Base-by-base conservation (phyloP, 2,888 invertebrate genomes). In the Apamea crenata region DNA sequence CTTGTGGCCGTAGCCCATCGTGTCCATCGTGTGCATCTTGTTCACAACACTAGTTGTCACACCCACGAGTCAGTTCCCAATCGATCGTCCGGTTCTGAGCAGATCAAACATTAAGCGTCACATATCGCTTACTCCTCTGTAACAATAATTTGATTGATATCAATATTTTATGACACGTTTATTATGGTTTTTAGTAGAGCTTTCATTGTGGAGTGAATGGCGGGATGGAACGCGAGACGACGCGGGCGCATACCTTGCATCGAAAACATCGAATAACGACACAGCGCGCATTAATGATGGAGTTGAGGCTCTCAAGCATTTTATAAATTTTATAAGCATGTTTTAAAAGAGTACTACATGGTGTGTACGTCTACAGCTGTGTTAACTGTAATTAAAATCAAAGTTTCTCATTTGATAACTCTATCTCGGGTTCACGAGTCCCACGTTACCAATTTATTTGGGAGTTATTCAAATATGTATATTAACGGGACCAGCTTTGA, bases 1-100 rank as follows among this genome's bases (percentile, higher is more conserved):
- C 94, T 97, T 97, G 94, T 97, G 97, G 92, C 97, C 96, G 91
- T 97, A 97, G 93, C 97, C 97, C 97, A 97, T 97, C 68, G 97
- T 97, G 92, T 97, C 97, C 97, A 97, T 97, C 56, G 97, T 97
- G 86, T 96, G 96, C 97, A 97, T 97, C 83, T 84, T 93, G 89
- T 87, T 69, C 82, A 83, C 87, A 79, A 84, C 85, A 87, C 90
- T 90, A 90, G 86, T 87, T 87, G 88, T 90, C 91, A 88, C 92
- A 87, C 73, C 78, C 82, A 87, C 91, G 61, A 83, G 66, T 81
- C 75, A 75, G 71, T 84, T 74, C 79, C 74, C 69, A 68, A 74
- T 80, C 77, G 66, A 69, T 80, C 81, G 83, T 79, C 82, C 72
- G 77, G 32, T 82, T 70, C 66, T 73, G 72, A 53, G 66, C 61